Conservation (phyloP, 1,140 invertebrate genomes). For the Lepidurus couesii region DNA sequence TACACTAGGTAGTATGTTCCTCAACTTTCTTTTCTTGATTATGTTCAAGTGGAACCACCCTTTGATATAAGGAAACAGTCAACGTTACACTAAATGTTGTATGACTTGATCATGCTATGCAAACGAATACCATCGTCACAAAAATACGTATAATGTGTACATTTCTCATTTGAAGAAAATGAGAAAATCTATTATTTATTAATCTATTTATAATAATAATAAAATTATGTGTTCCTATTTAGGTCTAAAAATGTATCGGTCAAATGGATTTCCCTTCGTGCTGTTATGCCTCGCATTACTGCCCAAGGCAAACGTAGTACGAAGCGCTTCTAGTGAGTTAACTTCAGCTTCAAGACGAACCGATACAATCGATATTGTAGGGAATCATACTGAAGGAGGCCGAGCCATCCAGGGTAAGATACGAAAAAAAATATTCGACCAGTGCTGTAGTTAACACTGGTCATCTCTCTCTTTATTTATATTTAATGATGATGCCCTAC, state of each 20-base stretch:
- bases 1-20: neutral
- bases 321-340: neutral
- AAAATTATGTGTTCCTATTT: neutral
- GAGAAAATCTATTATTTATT: too few species aligned
- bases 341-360: neutral
- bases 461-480: too few species aligned
- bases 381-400: constrained; percentile 11
- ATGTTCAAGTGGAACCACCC: neutral
- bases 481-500: too few species aligned
- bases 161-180: neutral
- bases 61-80: too few species aligned
- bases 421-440: too few species aligned
- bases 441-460: too few species aligned
- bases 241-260: neutral
- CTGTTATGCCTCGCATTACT: neutral
- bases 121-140: neutral
- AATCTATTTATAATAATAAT: neutral
- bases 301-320: neutral
- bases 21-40: constrained; percentile 11
- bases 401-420: neutral
- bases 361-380: neutral
- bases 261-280: neutral
- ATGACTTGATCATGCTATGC: too few species aligned
- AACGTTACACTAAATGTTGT: too few species aligned
- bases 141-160: neutral